phyloP scores from a whole-genome alignment of 2,113 vertebrate genomes.

The Spizaetus ornatus region DNA sequence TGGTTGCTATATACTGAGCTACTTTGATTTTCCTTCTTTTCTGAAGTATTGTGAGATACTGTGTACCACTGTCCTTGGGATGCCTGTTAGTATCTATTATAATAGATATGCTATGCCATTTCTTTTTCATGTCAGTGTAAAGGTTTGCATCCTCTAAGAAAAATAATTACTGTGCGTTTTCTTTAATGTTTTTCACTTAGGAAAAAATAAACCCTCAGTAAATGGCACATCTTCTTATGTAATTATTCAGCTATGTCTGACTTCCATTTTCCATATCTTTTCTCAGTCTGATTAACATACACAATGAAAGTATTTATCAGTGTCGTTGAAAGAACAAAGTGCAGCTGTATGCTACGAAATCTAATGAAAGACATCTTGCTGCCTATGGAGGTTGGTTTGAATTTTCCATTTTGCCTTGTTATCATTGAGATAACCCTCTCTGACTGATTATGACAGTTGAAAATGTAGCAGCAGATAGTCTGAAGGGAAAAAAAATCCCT shows the following conservation, averaged over 20 bases:
- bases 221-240: neutral
- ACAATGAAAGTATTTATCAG: constrained; percentile 23
- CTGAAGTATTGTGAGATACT: neutral
- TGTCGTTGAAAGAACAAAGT: neutral
- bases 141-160: constrained; percentile 10
- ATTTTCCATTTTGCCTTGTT: neutral
- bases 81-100: neutral
- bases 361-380: neutral
- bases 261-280: neutral
- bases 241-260: neutral
- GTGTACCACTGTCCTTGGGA: neutral
- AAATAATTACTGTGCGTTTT: neutral
- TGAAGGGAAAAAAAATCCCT: neutral
- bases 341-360: neutral
- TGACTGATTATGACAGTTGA: neutral
- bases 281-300: neutral
- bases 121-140: neutral
- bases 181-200: neutral
- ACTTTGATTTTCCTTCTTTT: neutral
- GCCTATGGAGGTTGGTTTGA: neutral
- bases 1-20: neutral
- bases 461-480: neutral
- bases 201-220: neutral
- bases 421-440: neutral
- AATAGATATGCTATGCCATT: neutral